phyloP scores from a whole-genome alignment of 2,113 vertebrate species.

The Ctenodactylus gundi region DNA sequence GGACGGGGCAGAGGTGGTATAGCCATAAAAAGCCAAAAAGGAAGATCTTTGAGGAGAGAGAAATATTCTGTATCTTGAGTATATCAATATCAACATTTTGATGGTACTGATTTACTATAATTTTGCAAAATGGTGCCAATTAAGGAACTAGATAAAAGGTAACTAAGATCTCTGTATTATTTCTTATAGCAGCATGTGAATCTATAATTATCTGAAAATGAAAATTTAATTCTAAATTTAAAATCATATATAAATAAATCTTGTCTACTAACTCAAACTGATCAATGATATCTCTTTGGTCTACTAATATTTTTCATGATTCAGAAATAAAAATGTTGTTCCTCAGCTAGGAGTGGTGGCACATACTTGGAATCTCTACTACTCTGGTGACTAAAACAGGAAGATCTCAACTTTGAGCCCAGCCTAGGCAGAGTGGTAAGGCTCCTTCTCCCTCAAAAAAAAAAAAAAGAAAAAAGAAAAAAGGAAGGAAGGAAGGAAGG shows the following conservation, averaged over 20 bases:
- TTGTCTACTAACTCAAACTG: conserved; percentile 21
- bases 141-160: background rate
- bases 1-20: background rate
- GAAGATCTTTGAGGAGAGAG: background rate
- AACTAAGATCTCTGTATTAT: background rate
- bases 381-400: background rate
- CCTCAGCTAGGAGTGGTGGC: background rate
- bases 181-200: background rate
- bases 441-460: no score
- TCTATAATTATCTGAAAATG: conserved; percentile 5
- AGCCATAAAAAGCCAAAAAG: background rate
- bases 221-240: background rate
- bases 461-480: background rate
- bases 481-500: no score
- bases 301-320: background rate
- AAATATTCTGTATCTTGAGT: background rate
- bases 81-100: background rate
- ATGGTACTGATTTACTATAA: background rate
- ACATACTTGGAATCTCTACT: background rate
- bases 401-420: background rate
- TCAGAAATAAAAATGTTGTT: conserved; percentile 23
- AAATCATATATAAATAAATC: conserved; percentile 13
- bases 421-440: no score
- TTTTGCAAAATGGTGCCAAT: background rate
- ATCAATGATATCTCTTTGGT: background rate